Evolutionary conservation across 1,140 invertebrate species (phyloP).

Genomic region (Homarus americanus): DNA sequence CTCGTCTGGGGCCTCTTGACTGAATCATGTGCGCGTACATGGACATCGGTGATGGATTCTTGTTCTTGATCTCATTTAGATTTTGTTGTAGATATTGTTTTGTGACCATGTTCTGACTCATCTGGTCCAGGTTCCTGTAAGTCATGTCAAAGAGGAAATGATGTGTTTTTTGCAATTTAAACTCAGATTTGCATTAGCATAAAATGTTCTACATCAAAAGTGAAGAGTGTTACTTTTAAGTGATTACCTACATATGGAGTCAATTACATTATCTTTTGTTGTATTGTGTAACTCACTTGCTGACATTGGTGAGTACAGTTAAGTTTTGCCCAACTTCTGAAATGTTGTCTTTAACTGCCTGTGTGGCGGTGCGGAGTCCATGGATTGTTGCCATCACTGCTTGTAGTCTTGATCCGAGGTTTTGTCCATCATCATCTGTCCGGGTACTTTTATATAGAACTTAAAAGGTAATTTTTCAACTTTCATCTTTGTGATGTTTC

Average conservation of each 20-base stretch:
- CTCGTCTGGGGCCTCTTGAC: background rate
- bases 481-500: too few species aligned
- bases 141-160: too few species aligned
- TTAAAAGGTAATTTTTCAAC: background rate
- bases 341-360: slow-evolving; percentile 11
- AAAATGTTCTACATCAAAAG: too few species aligned
- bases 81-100: slow-evolving; percentile 56
- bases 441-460: background rate
- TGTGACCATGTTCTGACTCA: slow-evolving; percentile 41
- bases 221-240: too few species aligned
- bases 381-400: slow-evolving; percentile 27
- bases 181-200: too few species aligned
- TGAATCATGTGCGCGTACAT: background rate
- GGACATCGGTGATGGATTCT: background rate
- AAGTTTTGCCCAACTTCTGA: slow-evolving; percentile 17
- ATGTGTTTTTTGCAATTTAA: too few species aligned
- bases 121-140: slow-evolving; percentile 16
- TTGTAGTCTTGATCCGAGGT: slow-evolving; percentile 17
- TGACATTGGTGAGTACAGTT: slow-evolving; percentile 33
- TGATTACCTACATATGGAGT: too few species aligned
- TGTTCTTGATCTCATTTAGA: slow-evolving; percentile 47
- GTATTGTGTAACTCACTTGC: slow-evolving; percentile 5
- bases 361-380: slow-evolving; percentile 6
- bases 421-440: background rate
- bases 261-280: too few species aligned